Percentiles rank a stretch among this genome's conserved stretches.
Conservation (phyloP, 2,888 invertebrate species). For the Nomada goodeniana region DNA sequence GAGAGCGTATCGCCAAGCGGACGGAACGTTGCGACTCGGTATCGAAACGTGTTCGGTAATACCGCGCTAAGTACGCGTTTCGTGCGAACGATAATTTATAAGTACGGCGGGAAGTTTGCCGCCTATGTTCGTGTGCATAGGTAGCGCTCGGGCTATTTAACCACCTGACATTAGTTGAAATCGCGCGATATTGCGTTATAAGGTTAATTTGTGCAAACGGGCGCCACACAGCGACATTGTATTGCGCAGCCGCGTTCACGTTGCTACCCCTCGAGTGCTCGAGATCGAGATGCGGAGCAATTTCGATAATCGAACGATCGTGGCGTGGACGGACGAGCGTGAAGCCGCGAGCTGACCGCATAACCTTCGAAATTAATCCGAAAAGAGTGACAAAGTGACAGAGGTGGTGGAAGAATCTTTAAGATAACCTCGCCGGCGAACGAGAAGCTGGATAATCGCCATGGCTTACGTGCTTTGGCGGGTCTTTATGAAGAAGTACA, state of each 20-base stretch:
- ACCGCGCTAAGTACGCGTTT: background rate
- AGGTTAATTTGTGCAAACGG: background rate
- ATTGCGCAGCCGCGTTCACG: slow-evolving; percentile 6
- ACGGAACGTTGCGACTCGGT: background rate
- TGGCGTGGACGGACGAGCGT: slow-evolving; percentile 15
- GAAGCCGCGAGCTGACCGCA: slow-evolving; percentile 24
- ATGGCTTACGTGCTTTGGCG: slow-evolving; percentile 88
- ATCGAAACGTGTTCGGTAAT: background rate
- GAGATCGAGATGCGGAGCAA: slow-evolving; percentile 45
- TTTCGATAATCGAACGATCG: slow-evolving; percentile 43
- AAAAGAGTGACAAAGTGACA: slow-evolving; percentile 11
- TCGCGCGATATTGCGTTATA: background rate
- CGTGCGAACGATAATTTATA: slow-evolving; percentile 13
- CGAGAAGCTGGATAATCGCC: slow-evolving; percentile 48
- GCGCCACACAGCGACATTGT: slow-evolving; percentile 22
- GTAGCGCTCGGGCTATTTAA: no score
- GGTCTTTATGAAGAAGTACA: slow-evolving; percentile 87
- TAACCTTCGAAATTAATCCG: background rate
- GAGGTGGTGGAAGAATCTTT: background rate
- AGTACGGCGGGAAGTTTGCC: slow-evolving; percentile 15
- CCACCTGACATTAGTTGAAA: background rate
- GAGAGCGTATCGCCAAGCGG: background rate
- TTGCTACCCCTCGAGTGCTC: background rate
- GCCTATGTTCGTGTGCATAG: slow-evolving; percentile 14
- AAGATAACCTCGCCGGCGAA: background rate